Conservation (phyloP, 2,797 vertebrate species). For the Ceyx erithaca region DNA sequence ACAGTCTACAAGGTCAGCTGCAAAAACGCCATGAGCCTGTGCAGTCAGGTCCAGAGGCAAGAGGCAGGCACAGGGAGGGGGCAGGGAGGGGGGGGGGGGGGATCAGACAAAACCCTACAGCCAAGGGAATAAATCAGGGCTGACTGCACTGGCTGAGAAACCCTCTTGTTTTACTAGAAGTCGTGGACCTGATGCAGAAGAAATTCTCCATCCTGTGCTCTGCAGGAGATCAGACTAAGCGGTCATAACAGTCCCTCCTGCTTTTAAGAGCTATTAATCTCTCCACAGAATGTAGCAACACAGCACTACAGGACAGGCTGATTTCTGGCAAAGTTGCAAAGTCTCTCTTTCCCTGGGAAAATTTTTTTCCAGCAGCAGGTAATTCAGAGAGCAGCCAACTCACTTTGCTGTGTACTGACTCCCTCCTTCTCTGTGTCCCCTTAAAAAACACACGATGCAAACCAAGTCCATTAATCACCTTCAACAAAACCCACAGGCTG, state of each 20-base stretch:
- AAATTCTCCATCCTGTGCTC: slow-evolving; percentile 62
- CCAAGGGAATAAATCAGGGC: slow-evolving; percentile 32
- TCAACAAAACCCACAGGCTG: neutral
- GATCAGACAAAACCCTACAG: neutral
- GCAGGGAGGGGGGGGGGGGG: neutral
- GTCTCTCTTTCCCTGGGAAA: slow-evolving; percentile 44
- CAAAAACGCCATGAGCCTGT: rapidly evolving
- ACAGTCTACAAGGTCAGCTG: neutral
- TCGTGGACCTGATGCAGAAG: slow-evolving; percentile 3
- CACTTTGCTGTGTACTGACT: neutral
- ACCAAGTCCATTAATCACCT: neutral
- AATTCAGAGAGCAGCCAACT: slow-evolving; percentile 33
- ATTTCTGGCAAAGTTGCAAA: slow-evolving; percentile 47
- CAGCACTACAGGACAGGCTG: slow-evolving; percentile 40
- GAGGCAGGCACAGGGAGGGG: neutral
- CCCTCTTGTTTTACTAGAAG: slow-evolving; percentile 18
- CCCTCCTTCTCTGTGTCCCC: neutral
- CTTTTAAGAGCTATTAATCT: slow-evolving; percentile 64
- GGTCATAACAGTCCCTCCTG: slow-evolving; percentile 59
- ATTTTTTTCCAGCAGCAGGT: slow-evolving; percentile 56
- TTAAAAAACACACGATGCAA: slow-evolving; percentile 20
- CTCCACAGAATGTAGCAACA: slow-evolving; percentile 38
- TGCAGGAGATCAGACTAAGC: slow-evolving; percentile 63
- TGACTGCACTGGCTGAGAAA: slow-evolving; percentile 43
- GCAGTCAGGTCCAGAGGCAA: neutral